These are phyloP conservation scores for Cerastis rubricosa DNA, from an alignment of 2,888 invertebrate species.

Conservation along the genomic window DNA sequence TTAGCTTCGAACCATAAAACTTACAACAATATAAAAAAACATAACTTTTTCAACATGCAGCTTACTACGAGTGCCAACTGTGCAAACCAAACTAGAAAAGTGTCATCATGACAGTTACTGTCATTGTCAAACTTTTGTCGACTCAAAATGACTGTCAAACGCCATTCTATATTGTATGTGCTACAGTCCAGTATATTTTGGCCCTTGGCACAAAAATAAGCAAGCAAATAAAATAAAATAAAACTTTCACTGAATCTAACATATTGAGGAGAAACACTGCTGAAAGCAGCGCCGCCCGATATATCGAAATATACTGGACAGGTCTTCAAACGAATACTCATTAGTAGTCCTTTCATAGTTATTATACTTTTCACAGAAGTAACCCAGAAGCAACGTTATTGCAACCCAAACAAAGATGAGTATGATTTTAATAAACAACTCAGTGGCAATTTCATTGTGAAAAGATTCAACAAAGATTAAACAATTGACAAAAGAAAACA, in stretches of 20 bases:
- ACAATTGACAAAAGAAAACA: conserved; percentile 1
- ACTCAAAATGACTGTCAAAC: background rate
- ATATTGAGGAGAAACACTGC: background rate
- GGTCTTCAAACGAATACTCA: background rate
- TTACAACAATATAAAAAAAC: conserved; percentile 7
- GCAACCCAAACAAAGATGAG: background rate
- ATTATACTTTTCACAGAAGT: background rate
- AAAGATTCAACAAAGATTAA: background rate
- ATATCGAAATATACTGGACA: background rate
- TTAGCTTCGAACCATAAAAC: background rate
- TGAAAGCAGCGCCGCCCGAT: background rate
- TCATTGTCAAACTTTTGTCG: conserved; percentile 2
- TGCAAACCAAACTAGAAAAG: background rate
- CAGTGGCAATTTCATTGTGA: background rate
- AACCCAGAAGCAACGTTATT: background rate
- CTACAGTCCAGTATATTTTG: conserved; percentile 1
- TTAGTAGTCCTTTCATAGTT: background rate
- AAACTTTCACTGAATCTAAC: conserved; percentile 1
- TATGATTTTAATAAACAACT: background rate
- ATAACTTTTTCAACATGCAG: background rate
- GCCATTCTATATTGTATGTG: background rate
- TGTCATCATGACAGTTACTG: background rate
- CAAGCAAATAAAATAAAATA: background rate
- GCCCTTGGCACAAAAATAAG: background rate
- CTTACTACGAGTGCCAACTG: conserved; percentile 2